These are phyloP conservation scores for Furcula furcula DNA, from an alignment of 2,888 invertebrate species.

Conservation along the genomic window DNA sequence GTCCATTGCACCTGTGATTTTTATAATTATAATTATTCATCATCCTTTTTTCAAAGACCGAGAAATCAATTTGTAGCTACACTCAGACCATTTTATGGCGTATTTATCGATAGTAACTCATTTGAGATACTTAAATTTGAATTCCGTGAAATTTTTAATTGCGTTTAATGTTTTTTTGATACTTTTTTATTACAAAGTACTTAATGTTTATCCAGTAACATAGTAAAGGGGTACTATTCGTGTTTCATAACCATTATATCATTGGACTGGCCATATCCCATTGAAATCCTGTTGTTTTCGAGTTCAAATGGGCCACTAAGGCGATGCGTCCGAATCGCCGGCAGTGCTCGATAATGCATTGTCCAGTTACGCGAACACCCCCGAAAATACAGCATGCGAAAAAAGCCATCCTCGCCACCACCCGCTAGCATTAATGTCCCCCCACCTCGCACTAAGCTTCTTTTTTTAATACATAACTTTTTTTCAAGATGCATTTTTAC, in stretches of 20 bases:
- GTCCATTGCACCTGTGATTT: slow-evolving; percentile 25
- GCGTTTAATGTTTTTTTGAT: slow-evolving; percentile 25
- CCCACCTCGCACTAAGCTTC: slow-evolving; percentile 79
- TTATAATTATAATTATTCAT: slow-evolving; percentile 13
- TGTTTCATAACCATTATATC: slow-evolving; percentile 15
- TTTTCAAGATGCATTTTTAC: slow-evolving; percentile 83
- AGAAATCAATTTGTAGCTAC: slow-evolving; percentile 27
- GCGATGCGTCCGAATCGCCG: slow-evolving; percentile 64
- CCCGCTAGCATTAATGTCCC: slow-evolving; percentile 75
- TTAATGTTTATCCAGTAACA: slow-evolving; percentile 16
- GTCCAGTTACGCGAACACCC: slow-evolving; percentile 75
- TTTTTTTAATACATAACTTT: slow-evolving; percentile 83
- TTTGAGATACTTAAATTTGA: slow-evolving; percentile 31
- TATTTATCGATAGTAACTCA: slow-evolving; percentile 35
- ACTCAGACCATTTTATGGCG: slow-evolving; percentile 31
- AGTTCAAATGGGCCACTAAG: slow-evolving; percentile 66
- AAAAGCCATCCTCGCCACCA: slow-evolving; percentile 75
- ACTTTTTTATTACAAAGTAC: slow-evolving; percentile 19
- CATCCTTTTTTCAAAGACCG: slow-evolving; percentile 19
- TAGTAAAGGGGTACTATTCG: slow-evolving; percentile 16
- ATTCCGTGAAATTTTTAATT: slow-evolving; percentile 38
- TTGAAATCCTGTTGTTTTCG: slow-evolving; percentile 49
- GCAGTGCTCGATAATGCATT: slow-evolving; percentile 74
- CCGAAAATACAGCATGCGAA: slow-evolving; percentile 80
- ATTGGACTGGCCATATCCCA: slow-evolving; percentile 19